These are phyloP conservation scores for Paedocypris micromegethes DNA, from an alignment of 2,797 vertebrate species.

Conservation along the genomic window DNA sequence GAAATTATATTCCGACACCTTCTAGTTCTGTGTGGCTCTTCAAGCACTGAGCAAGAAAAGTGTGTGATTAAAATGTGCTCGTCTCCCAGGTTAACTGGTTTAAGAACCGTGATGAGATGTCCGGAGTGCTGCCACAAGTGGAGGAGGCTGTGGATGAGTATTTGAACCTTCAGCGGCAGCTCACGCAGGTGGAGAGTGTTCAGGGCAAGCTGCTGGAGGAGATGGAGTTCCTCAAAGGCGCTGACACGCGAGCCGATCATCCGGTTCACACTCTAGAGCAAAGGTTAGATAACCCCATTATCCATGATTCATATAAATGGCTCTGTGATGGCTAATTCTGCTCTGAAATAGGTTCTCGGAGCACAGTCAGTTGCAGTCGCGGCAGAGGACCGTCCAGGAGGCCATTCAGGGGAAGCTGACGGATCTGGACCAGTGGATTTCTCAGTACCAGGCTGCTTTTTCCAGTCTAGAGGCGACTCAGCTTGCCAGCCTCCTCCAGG, in stretches of 20 bases:
- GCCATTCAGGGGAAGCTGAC: conserved; percentile 92
- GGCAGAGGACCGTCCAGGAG: conserved; percentile 90
- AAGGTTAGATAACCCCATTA: conserved; percentile 56
- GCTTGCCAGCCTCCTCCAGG: conserved; percentile 92
- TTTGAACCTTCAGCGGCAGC: conserved; percentile 82
- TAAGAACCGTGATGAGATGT: conserved; percentile 96
- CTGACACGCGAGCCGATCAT: conserved; percentile 82
- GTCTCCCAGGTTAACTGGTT: conserved; percentile 92
- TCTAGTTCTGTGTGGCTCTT: not conserved
- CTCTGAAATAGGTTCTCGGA: conserved; percentile 81
- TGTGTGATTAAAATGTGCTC: not conserved
- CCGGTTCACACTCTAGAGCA: conserved; percentile 86
- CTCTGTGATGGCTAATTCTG: too few species aligned
- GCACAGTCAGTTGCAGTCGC: conserved; percentile 90
- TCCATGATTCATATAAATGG: too few species aligned
- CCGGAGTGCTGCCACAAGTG: conserved; percentile 86
- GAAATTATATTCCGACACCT: conserved; percentile 22
- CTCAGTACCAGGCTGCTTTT: conserved; percentile 94
- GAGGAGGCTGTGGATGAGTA: conserved; percentile 88
- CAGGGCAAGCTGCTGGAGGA: conserved; percentile 88
- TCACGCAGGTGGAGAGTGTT: conserved; percentile 85
- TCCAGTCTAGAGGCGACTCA: conserved; percentile 90
- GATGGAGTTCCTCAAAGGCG: conserved; percentile 86
- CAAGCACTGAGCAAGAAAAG: not conserved
- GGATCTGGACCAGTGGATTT: conserved; percentile 95